Evolutionary conservation across 2,888 invertebrate genomes (phyloP).

Genomic region (Leptogaster cylindrica): DNA sequence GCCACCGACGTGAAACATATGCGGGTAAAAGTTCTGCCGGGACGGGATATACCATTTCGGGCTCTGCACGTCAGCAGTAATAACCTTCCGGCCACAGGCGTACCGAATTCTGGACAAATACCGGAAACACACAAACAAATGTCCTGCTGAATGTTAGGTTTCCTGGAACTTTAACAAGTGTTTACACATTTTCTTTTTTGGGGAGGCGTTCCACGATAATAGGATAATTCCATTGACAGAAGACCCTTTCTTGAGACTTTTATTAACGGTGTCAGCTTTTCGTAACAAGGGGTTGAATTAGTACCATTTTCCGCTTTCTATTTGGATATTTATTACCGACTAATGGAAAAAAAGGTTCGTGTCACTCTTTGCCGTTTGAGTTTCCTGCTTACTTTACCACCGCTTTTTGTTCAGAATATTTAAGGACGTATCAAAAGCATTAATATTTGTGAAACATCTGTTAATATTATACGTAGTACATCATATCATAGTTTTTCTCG

Average conservation of each 20-base stretch:
- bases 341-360: too few species aligned
- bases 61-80: constrained; percentile 6
- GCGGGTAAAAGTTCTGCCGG: too few species aligned
- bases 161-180: constrained; percentile 17
- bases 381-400: too few species aligned
- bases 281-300: constrained; percentile 5
- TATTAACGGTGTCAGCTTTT: constrained; percentile 18
- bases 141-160: neutral
- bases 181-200: neutral
- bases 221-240: constrained; percentile 12
- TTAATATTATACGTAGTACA: too few species aligned
- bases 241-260: constrained; percentile 5
- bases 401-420: too few species aligned
- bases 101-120: constrained; percentile 12
- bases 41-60: too few species aligned
- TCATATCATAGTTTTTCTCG: too few species aligned
- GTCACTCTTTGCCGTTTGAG: too few species aligned
- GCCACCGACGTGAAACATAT: neutral
- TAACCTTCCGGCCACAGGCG: neutral
- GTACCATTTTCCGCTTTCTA: constrained; percentile 13
- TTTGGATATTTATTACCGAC: constrained; percentile 15
- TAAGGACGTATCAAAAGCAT: too few species aligned
- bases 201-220: neutral
- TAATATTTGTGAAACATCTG: too few species aligned
- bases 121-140: neutral